phyloP scores from a whole-genome alignment of 2,797 vertebrate species.

The Oreonectes daqikongensis region DNA sequence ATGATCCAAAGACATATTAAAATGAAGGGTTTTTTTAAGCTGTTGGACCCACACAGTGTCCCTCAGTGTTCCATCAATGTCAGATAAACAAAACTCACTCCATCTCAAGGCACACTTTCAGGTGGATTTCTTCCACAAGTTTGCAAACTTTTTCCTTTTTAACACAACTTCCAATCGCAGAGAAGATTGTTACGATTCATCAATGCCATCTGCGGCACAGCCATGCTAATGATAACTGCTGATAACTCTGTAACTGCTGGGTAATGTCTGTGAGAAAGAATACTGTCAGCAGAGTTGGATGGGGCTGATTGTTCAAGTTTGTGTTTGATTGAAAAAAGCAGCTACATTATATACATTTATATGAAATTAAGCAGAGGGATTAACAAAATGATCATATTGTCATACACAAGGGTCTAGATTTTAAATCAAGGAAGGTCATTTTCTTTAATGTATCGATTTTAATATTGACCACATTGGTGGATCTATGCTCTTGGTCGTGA shows the following conservation, averaged over 20 bases:
- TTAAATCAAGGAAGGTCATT: background rate
- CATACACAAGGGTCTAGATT: background rate
- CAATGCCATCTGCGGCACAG: conserved; percentile 48
- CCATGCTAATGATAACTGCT: conserved; percentile 57
- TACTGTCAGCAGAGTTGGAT: conserved; percentile 56
- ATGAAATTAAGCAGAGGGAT: no score
- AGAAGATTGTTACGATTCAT: conserved; percentile 56
- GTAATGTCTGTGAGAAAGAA: conserved; percentile 34
- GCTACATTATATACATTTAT: background rate
- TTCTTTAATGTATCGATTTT: conserved; percentile 4
- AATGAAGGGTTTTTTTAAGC: conserved; percentile 15
- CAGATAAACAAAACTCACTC: conserved; percentile 18
- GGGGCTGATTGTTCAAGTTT: conserved; percentile 50
- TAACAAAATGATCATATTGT: no score
- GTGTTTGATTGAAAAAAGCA: conserved; percentile 55
- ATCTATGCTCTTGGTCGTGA: background rate
- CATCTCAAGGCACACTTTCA: conserved; percentile 13
- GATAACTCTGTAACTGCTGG: conserved; percentile 45
- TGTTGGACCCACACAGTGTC: conserved; percentile 25
- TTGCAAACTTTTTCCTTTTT: conserved; percentile 34
- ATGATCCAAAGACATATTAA: background rate
- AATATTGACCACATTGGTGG: background rate
- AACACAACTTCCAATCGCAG: conserved; percentile 36
- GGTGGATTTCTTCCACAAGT: conserved; percentile 12
- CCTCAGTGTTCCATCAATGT: conserved; percentile 29